Evolutionary conservation across 1,140 invertebrate genomes (phyloP), one percentile per base, ranked within the genome.

Genomic region (Polyergus mexicanus): DNA sequence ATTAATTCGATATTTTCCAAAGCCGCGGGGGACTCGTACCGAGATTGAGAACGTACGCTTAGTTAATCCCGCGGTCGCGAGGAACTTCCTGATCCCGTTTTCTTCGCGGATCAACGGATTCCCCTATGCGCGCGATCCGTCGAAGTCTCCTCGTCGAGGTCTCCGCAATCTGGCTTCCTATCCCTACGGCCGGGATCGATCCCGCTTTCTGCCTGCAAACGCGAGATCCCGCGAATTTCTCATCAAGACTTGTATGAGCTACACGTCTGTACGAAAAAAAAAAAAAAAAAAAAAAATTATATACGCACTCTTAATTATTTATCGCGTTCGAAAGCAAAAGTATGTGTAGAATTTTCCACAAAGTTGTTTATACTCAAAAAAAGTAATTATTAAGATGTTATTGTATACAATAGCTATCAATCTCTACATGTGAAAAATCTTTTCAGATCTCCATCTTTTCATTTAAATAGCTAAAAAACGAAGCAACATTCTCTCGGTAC

Each of bases 1-100:
- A 93, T 93, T 93, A 93, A 93, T 93, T 92, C 88, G 87, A 88
- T 88, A 92, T 91, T 92, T 91, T 85, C 81, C 83, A 88, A 89
- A 87, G 66, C 65, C 84, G 76, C 58, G 87, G 89, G 47, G 28
- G 89, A 87, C 88, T 88, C 84, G 85, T 60, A n/a, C 32, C 86
- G 85, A 92, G 92, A 93, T 93, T 93, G 92, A 90, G 78, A 72
- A 91, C 80, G 86, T 54, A 88, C 91, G 90, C 88, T 92, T 92
- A 91, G 91, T 90, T 93, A 93, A 93, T 91, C 89, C 89, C 86
- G 86, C 81, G 88, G 89, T 89, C 88, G 84, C 87, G 91, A 89
- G 77, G 72, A 91, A 91, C 88, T 90, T 91, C 86, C 58, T 90
- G 86, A 92, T 92, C 91, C 89, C 86, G 87, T 92, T 92, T 91